Conservation (phyloP, 2,888 invertebrate species). For the Tanytarsus gracilentus region DNA sequence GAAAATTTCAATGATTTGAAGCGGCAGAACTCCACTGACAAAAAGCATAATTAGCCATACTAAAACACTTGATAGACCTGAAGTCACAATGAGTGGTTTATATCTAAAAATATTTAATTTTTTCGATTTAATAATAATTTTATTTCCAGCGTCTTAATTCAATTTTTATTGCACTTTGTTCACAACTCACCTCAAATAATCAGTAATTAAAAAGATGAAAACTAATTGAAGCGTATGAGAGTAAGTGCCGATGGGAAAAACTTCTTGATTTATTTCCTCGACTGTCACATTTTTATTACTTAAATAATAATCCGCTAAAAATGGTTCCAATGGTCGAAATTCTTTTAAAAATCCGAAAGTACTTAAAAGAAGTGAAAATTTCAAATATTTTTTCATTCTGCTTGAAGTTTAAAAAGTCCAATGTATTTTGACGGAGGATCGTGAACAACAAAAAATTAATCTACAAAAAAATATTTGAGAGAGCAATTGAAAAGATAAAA, state of each 20-base stretch:
- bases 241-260: slow-evolving; percentile 82
- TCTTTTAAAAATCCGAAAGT: slow-evolving; percentile 66
- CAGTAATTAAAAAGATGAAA: slow-evolving; percentile 74
- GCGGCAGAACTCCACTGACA: slow-evolving; percentile 58
- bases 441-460: too few relatives aligned
- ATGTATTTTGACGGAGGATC: too few relatives aligned
- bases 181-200: slow-evolving; percentile 51
- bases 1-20: slow-evolving; percentile 61
- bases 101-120: slow-evolving; percentile 48
- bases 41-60: slow-evolving; percentile 71
- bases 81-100: slow-evolving; percentile 75
- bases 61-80: slow-evolving; percentile 62
- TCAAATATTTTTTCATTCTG: slow-evolving; percentile 53
- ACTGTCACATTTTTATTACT: slow-evolving; percentile 48
- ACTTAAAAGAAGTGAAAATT: slow-evolving; percentile 56
- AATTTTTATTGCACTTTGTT: not conserved
- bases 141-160: not conserved
- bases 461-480: too few relatives aligned
- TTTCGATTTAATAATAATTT: too few relatives aligned
- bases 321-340: slow-evolving; percentile 68
- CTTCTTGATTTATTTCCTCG: slow-evolving; percentile 61
- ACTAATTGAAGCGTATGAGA: slow-evolving; percentile 68
- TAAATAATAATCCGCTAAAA: slow-evolving; percentile 60
- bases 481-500: too few relatives aligned
- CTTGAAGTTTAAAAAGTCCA: too few relatives aligned